phyloP scores from a whole-genome alignment of 2,797 vertebrate genomes.

The Pitangus sulphuratus region DNA sequence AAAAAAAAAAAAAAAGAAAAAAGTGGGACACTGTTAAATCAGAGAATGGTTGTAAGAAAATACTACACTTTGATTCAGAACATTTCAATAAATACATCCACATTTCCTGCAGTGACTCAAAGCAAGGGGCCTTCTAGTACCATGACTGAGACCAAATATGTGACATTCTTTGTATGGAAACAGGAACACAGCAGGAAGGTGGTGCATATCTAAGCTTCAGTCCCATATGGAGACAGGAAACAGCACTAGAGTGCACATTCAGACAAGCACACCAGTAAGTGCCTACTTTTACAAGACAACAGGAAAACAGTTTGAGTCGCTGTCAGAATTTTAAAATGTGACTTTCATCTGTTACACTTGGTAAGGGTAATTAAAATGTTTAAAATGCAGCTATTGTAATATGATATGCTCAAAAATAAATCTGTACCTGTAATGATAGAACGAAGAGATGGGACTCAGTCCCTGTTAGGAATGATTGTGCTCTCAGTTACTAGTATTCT shows the following conservation, averaged over 20 bases:
- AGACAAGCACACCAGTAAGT: background rate
- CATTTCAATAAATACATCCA: background rate
- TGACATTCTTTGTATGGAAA: background rate
- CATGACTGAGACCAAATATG: background rate
- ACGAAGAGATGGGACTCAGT: background rate
- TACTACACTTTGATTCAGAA: background rate
- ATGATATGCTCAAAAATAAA: background rate
- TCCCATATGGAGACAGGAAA: background rate
- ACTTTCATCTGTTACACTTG: background rate
- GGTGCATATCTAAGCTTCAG: background rate
- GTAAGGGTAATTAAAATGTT: background rate
- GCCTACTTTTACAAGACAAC: background rate
- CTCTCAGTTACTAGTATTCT: background rate
- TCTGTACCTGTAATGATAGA: background rate
- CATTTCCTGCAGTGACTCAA: background rate
- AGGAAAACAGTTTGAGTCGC: background rate
- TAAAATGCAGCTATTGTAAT: background rate
- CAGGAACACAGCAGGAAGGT: background rate
- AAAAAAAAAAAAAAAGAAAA: background rate
- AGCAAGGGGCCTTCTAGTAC: background rate
- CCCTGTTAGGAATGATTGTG: background rate
- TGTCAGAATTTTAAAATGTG: background rate
- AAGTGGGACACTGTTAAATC: background rate
- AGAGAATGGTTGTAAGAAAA: background rate
- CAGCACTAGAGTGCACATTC: background rate